phyloP scores from a whole-genome alignment of 1,140 invertebrate genomes.

The Leptopilina clavipes region DNA sequence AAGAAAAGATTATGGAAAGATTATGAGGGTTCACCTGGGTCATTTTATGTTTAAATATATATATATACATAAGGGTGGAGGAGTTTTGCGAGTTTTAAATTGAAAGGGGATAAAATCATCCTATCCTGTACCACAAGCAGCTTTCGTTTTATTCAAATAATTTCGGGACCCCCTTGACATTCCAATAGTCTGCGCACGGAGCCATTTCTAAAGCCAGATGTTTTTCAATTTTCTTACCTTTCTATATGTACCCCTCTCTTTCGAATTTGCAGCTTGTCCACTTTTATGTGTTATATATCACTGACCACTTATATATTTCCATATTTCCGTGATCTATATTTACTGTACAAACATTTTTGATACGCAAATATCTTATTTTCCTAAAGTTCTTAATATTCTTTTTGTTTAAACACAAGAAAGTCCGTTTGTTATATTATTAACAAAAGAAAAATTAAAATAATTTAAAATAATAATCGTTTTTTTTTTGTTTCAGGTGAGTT shows the following conservation, averaged over 20 bases:
- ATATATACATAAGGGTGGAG: constrained; percentile 35
- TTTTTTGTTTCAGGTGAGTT: constrained; percentile 40
- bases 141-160: constrained; percentile 69
- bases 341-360: neutral
- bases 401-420: no score
- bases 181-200: constrained; percentile 57
- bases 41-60: constrained; percentile 47
- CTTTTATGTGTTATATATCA: constrained; percentile 42
- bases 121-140: constrained; percentile 49
- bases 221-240: constrained; percentile 46
- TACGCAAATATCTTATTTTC: neutral
- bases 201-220: constrained; percentile 66
- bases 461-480: neutral
- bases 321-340: neutral
- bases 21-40: constrained; percentile 57
- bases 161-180: constrained; percentile 54
- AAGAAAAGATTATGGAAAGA: constrained; percentile 42
- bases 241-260: constrained; percentile 33
- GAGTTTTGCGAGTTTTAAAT: constrained; percentile 52
- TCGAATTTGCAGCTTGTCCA: constrained; percentile 57
- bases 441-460: neutral
- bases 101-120: constrained; percentile 54
- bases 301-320: constrained; percentile 39
- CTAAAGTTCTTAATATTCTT: neutral
- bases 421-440: neutral